Evolutionary conservation across 92 coral and sea anemone species (phyloP), one percentile per base, ranked within the genome.

Genomic region (Umimayanthus chanpuru): DNA sequence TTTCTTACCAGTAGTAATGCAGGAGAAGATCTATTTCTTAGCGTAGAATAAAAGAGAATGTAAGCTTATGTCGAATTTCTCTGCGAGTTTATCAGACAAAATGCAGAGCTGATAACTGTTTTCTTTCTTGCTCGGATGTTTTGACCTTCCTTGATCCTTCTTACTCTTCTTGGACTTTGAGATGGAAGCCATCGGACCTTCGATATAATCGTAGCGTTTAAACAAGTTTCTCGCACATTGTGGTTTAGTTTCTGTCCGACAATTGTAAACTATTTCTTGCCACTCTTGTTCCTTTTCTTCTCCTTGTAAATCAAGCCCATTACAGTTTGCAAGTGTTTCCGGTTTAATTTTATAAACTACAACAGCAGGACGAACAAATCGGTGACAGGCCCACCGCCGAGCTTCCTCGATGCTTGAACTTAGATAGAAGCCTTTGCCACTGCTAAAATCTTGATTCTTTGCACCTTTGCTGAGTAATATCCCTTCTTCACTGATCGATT

Each of bases 351-450:
- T 25, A 41, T 81, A 71, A 9, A 87, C 88, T 20, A 89, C 82
- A 30, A 64, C 81, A 25, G 88, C 88, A 14, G 71, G 76, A 56
- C 38, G 9, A n/a, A 4, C 18, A 67, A 18, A 87, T 25, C 77
- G 47, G 39, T 44, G 55, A 38, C 39, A 16, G 30, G 92, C 82
- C 84, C 84, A 90, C 0, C 40, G 26, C 9, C 72, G 9, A 20
- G 92, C 92, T 41, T 71, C 71, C 16, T 80, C 43, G 85, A 28
- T 9, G 5, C n/a, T 10, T 30, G 77, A 73, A 32, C 82, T 44
- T 47, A 86, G 36, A 53, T 90, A 90, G 80, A 90, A 90, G 26
- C 92, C 92, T 25, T 36, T 16, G 18, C 75, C 73, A 73, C 53
- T 41, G 4, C 89, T 85, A 86, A 90, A 90, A 39, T 90, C 92